These are phyloP conservation scores for Tachycineta bicolor DNA, from an alignment of 2,113 vertebrate species.

Conservation along the genomic window DNA sequence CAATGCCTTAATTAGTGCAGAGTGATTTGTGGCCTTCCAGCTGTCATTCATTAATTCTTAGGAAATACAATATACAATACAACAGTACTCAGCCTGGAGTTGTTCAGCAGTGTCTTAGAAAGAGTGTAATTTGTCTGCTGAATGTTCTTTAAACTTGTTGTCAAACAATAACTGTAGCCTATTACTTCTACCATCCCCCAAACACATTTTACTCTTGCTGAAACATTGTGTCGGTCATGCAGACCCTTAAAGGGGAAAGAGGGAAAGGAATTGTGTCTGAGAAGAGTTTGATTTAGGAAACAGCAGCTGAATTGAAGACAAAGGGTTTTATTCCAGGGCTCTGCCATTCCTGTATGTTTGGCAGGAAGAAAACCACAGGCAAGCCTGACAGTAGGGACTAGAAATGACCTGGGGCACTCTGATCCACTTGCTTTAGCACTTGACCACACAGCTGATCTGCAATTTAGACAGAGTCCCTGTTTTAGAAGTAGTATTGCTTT, in stretches of 20 bases:
- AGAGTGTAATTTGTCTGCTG: neutral
- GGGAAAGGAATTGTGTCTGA: neutral
- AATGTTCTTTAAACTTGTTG: neutral
- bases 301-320: neutral
- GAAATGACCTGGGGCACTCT: neutral
- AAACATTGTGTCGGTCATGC: neutral
- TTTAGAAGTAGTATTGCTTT: neutral
- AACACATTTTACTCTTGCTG: neutral
- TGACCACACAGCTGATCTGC: neutral
- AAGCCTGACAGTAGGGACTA: neutral
- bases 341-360: neutral
- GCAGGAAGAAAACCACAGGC: neutral
- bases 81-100: neutral
- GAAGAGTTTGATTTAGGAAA: neutral
- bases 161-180: neutral
- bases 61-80: conserved; percentile 34
- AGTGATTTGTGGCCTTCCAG: conserved; percentile 59
- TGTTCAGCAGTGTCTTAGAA: neutral
- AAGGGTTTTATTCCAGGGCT: neutral
- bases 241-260: neutral
- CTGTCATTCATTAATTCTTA: conserved; percentile 55
- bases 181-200: neutral
- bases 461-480: neutral
- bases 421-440: neutral
- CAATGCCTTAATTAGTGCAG: conserved; percentile 54